Evolutionary conservation across 2,113 vertebrate genomes (phyloP).

Genomic region (Ageneiosus marmoratus): DNA sequence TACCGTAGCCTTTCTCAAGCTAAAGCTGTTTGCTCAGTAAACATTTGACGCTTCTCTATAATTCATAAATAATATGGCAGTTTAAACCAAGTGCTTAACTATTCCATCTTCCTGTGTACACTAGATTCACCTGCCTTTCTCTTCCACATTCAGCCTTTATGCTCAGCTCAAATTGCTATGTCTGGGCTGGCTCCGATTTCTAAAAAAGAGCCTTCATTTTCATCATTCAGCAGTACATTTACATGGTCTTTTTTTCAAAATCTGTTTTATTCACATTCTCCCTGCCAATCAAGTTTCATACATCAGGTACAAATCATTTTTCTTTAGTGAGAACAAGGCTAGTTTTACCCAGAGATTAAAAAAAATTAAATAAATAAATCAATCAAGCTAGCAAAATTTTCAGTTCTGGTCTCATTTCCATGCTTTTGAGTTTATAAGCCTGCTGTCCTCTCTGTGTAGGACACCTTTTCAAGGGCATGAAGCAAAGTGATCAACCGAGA

Average conservation of each 20-base stretch:
- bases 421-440: constrained; percentile 25
- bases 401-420: constrained; percentile 24
- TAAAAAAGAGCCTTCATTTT: constrained; percentile 3
- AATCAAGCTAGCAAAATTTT: constrained; percentile 35
- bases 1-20: background rate
- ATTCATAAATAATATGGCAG: constrained; percentile 18
- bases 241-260: constrained; percentile 30
- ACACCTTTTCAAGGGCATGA: constrained; percentile 38
- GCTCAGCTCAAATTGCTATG: constrained; percentile 4
- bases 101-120: constrained; percentile 23
- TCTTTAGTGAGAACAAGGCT: background rate
- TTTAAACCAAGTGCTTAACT: constrained; percentile 5
- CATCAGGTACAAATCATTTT: constrained; percentile 20
- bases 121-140: constrained; percentile 29
- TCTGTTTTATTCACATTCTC: background rate
- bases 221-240: constrained; percentile 18
- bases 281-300: background rate
- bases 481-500: constrained; percentile 53
- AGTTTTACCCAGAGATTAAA: constrained; percentile 7
- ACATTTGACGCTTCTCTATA: constrained; percentile 5
- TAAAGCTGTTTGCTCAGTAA: background rate
- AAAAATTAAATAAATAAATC: background rate
- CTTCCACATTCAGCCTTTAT: constrained; percentile 9
- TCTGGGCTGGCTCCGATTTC: constrained; percentile 11
- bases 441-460: constrained; percentile 37